Base-by-base conservation (phyloP, 2,113 vertebrate species). In the Ancistrus triradiatus region DNA sequence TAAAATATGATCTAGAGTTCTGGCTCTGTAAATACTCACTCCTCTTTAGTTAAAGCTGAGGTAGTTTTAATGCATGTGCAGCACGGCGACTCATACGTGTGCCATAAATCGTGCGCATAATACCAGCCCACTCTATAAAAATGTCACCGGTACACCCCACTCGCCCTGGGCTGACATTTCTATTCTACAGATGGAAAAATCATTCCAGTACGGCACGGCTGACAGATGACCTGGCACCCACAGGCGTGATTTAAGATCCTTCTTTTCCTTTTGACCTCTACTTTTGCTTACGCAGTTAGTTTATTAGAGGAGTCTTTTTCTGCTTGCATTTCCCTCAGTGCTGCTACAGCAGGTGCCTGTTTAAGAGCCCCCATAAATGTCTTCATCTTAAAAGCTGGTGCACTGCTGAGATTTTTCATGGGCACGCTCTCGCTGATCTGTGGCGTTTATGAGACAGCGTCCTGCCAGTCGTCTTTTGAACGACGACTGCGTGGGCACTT, bases 101-200 rank as follows among this genome's bases (percentile, higher is more conserved):
- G 50, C 42, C 63, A 56, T 77, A 72, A 77, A 72, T 72, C 49
- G 48, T 63, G 61, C 63, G 44, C 58, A 59, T 63, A 72, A 77
- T 67, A 72, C 62, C 60, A 33, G 64, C 28, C 50, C 61, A 65
- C 58, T 65, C 73, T 73, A 73, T 75, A 75, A 74, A 75, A 75
- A 70, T 72, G 61, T 73, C 76, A 70, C 59, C 64, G 72, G 69
- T 69, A 64, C 63, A 74, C 66, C 65, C 68, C 61, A 19, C 63
- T 73, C 51, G 68, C 76, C 67, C 59, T 35, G 56, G 63, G 67
- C 63, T 78, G 73, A 75, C 73, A 75, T 72, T 73, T 72, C 73
- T 73, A 75, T 75, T 75, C 64, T 49, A 72, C 65, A 74, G 73
- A 78, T 68, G 76, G 70, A 66, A 75, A 75, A 74, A 75, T 73